These are phyloP conservation scores for Dermochelys coriacea DNA, from an alignment of 2,797 vertebrate genomes.

Conservation along the genomic window DNA sequence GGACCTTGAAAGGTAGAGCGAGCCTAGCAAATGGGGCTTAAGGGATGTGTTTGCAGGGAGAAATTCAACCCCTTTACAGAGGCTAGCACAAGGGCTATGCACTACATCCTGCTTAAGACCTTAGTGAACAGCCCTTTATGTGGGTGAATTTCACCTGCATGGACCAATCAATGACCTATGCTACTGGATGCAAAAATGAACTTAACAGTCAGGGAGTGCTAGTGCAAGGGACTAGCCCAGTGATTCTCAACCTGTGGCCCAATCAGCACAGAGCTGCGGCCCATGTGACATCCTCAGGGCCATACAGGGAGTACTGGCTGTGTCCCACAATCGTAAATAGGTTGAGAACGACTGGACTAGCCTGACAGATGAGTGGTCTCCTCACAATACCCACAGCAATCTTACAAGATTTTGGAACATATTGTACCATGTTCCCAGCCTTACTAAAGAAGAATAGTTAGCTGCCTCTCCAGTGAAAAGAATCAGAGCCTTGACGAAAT, in stretches of 20 bases:
- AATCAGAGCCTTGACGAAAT: slow-evolving; percentile 33
- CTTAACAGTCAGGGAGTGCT: not conserved
- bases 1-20: not conserved
- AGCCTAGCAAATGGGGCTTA: accelerated
- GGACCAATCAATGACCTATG: not conserved
- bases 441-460: slow-evolving; percentile 25
- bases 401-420: not conserved
- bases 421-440: not conserved
- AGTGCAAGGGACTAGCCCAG: not conserved
- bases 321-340: too few species aligned
- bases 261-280: too few species aligned
- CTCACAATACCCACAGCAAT: not conserved
- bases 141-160: not conserved
- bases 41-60: not conserved
- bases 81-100: not conserved
- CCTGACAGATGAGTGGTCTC: not conserved
- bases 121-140: not conserved
- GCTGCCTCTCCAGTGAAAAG: not conserved
- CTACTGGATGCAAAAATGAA: not conserved
- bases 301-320: too few species aligned
- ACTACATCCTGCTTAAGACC: not conserved
- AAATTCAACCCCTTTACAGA: not conserved
- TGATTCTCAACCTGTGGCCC: too few species aligned
- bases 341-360: too few species aligned
- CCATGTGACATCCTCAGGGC: too few species aligned